Percentiles rank a stretch among this genome's conserved stretches.
Evolutionary conservation across 1,140 invertebrate species (phyloP).

Genomic region (Drosophila nebulosa): DNA sequence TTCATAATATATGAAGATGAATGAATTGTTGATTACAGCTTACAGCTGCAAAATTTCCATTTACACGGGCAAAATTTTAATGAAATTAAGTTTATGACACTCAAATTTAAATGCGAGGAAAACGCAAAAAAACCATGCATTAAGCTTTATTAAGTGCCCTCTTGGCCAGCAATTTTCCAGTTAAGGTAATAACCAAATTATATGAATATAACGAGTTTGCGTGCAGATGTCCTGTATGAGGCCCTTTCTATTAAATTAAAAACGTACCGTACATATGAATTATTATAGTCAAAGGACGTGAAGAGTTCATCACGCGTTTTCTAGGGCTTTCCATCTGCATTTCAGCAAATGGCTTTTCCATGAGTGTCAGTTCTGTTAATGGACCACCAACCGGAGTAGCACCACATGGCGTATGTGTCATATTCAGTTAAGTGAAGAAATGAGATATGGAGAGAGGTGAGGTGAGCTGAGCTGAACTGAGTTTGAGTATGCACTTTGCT

Average conservation of each 20-base stretch:
- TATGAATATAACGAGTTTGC: conserved; percentile 10
- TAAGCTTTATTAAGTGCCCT: conserved; percentile 35
- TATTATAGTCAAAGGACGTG: conserved; percentile 17
- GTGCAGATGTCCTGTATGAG: conserved; percentile 22
- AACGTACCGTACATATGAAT: conserved; percentile 16
- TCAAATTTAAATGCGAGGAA: conserved; percentile 17
- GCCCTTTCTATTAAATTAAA: conserved; percentile 52
- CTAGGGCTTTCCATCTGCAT: conserved; percentile 27
- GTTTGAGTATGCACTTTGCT: background rate
- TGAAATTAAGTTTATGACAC: conserved; percentile 46
- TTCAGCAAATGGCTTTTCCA: conserved; percentile 46
- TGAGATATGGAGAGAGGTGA: background rate
- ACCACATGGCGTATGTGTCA: conserved; percentile 49
- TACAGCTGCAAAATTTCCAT: background rate
- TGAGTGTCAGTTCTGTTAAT: conserved; percentile 25
- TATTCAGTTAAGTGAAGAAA: background rate
- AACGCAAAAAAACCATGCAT: conserved; percentile 15
- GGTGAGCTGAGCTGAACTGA: background rate
- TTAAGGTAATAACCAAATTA: conserved; percentile 40
- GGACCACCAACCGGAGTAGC: conserved; percentile 26
- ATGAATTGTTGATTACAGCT: conserved; percentile 9
- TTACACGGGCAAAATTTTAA: conserved; percentile 6
- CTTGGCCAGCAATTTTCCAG: conserved; percentile 29
- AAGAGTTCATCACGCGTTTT: background rate
- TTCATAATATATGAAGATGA: conserved; percentile 30